phyloP scores from a whole-genome alignment of 2,888 invertebrate genomes.

The Hemicrepidius hirtus region DNA sequence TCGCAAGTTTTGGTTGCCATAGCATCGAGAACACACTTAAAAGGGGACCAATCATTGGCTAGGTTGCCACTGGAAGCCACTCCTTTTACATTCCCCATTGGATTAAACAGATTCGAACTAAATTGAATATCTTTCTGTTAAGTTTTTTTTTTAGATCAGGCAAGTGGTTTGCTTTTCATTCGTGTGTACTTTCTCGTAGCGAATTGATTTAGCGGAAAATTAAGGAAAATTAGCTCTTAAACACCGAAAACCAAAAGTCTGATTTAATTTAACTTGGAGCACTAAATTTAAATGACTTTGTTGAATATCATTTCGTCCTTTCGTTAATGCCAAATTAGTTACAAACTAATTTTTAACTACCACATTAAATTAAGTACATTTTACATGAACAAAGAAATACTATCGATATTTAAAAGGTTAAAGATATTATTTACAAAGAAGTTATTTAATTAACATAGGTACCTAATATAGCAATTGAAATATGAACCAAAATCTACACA shows the following conservation, averaged over 20 bases:
- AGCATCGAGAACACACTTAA: constrained; percentile 68
- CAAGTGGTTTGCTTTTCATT: constrained; percentile 53
- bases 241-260: not conserved
- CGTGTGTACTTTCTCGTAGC: constrained; percentile 36
- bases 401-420: too few relatives aligned
- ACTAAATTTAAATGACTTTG: too few relatives aligned
- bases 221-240: not conserved
- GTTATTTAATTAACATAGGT: too few relatives aligned
- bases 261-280: not conserved
- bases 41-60: constrained; percentile 68
- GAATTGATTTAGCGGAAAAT: not conserved
- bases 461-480: too few relatives aligned
- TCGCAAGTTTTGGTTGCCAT: constrained; percentile 70
- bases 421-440: too few relatives aligned
- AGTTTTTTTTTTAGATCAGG: constrained; percentile 66
- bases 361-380: too few relatives aligned
- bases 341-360: too few relatives aligned
- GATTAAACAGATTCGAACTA: constrained; percentile 72
- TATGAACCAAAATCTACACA: too few relatives aligned
- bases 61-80: constrained; percentile 66
- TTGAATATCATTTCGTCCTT: too few relatives aligned
- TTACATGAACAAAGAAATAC: too few relatives aligned
- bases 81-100: constrained; percentile 70
- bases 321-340: too few relatives aligned
- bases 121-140: constrained; percentile 73